Evolutionary conservation across 2,888 invertebrate species (phyloP).

Genomic region (Troilus luridus): DNA sequence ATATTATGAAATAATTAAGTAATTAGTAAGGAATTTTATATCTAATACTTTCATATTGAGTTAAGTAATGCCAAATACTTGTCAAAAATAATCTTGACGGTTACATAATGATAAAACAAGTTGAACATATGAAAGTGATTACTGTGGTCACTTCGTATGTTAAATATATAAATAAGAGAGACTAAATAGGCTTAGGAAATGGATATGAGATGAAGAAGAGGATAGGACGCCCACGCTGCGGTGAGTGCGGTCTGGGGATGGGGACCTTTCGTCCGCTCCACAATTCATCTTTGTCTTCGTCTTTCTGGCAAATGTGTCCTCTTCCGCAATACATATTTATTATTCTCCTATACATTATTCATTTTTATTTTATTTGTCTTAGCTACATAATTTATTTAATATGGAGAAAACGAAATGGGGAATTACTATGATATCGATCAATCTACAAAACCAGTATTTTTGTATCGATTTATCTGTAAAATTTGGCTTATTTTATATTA

Average conservation of each 20-base stretch:
- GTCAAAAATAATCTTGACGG: not conserved
- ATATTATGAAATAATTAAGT: no score
- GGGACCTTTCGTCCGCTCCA: not conserved
- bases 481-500: no score
- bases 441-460: no score
- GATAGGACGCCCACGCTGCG: not conserved
- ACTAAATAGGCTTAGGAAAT: not conserved
- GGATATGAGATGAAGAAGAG: slow-evolving; percentile 6
- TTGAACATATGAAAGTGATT: not conserved
- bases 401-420: no score
- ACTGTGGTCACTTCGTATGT: not conserved
- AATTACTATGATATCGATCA: no score
- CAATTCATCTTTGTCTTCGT: slow-evolving; percentile 20
- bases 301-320: not conserved
- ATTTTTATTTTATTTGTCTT: not conserved
- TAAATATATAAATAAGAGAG: not conserved
- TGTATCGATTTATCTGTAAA: no score
- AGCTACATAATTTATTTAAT: no score
- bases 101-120: not conserved
- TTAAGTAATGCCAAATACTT: not conserved
- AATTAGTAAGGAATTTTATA: no score
- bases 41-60: no score
- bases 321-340: slow-evolving; percentile 13
- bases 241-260: not conserved
- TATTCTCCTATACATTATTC: not conserved